Percentiles rank a stretch among this genome's conserved stretches.
Evolutionary conservation across 2,888 invertebrate species (phyloP).

Genomic region (Tipula lateralis): DNA sequence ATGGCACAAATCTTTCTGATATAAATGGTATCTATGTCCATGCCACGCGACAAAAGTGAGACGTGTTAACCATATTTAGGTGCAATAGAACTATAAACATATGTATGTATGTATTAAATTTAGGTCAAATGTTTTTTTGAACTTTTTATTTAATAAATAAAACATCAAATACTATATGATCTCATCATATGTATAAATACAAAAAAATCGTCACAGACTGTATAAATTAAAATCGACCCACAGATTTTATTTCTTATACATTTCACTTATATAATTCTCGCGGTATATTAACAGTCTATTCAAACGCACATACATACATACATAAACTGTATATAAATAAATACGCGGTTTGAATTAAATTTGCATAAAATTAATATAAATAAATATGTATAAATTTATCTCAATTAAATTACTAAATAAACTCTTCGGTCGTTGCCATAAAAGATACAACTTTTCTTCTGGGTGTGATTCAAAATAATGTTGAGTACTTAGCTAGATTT

Average conservation of each 20-base stretch:
- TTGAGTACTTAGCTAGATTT: background rate
- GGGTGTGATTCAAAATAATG: background rate
- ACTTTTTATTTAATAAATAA: background rate
- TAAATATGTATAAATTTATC: background rate
- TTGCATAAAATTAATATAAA: constrained; percentile 11
- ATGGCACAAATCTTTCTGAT: background rate
- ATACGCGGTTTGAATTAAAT: background rate
- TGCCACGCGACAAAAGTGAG: background rate
- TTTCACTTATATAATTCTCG: background rate
- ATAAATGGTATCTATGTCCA: too few relatives aligned
- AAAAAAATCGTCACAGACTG: background rate
- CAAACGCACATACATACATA: background rate
- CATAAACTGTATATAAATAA: too few relatives aligned
- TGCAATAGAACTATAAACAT: background rate
- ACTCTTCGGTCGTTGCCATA: background rate
- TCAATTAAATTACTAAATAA: background rate
- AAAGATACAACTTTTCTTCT: background rate
- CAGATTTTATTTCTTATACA: background rate
- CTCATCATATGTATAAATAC: background rate
- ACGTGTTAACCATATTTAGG: background rate
- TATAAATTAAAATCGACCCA: background rate
- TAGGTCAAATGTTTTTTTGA: background rate
- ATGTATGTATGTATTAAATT: background rate
- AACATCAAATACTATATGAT: background rate
- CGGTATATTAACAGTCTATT: background rate